phyloP scores from a whole-genome alignment of 2,888 invertebrate species.

The Synergus umbraculus region DNA sequence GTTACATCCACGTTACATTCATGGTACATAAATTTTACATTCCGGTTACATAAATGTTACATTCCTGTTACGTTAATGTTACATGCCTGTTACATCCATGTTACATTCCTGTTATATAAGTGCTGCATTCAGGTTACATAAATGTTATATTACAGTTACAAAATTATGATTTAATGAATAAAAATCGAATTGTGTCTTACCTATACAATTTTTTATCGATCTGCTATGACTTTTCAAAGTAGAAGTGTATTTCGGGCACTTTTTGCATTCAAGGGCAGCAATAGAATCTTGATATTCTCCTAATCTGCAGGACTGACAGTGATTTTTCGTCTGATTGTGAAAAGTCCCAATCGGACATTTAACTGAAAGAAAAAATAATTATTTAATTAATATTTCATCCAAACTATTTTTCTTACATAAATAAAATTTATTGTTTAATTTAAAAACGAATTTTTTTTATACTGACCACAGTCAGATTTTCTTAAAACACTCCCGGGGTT shows the following conservation, averaged over 20 bases:
- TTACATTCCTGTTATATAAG: not conserved
- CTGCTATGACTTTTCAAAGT: constrained; percentile 79
- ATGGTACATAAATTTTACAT: not conserved
- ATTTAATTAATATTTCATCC: constrained; percentile 43
- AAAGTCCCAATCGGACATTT: constrained; percentile 84
- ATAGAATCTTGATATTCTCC: constrained; percentile 81
- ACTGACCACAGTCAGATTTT: constrained; percentile 80
- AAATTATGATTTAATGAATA: not conserved
- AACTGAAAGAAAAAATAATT: constrained; percentile 73
- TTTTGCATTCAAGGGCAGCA: constrained; percentile 79
- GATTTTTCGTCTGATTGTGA: constrained; percentile 79
- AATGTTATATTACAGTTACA: not conserved
- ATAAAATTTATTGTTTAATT: not conserved
- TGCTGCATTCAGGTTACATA: not conserved
- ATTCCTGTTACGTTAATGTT: not conserved
- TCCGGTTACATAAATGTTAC: not conserved
- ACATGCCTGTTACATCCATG: not conserved
- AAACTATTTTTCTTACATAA: not conserved
- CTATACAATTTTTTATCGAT: constrained; percentile 79
- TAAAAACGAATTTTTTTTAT: constrained; percentile 1
- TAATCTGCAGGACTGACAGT: constrained; percentile 81
- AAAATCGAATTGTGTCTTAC: constrained; percentile 71
- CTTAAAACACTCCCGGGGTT: constrained; percentile 79
- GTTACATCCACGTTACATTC: fast-evolving
- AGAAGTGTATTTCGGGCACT: constrained; percentile 81